These are phyloP conservation scores for Tauraco erythrolophus DNA, from an alignment of 2,113 vertebrate genomes.

Conservation along the genomic window DNA sequence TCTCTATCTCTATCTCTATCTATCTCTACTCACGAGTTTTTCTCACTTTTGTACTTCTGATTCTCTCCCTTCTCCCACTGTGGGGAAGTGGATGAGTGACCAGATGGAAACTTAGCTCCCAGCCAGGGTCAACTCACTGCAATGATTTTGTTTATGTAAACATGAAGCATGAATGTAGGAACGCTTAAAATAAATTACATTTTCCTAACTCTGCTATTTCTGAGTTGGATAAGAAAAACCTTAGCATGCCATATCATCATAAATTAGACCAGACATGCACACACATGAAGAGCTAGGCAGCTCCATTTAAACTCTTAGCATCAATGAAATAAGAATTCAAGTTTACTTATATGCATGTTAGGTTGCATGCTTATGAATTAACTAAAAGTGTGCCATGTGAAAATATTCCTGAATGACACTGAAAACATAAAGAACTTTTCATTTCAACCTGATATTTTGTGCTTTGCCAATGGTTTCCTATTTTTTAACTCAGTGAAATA, in stretches of 20 bases:
- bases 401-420: neutral
- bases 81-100: accelerated
- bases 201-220: neutral
- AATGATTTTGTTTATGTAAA: neutral
- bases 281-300: neutral
- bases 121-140: neutral
- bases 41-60: too few relatives aligned
- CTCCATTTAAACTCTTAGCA: neutral
- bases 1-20: too few relatives aligned
- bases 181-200: neutral
- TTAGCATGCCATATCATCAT: neutral
- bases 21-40: too few relatives aligned
- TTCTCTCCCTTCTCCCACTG: neutral
- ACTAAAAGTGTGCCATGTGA: neutral
- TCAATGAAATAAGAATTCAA: neutral
- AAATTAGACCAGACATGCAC: neutral
- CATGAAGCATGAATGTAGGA: neutral
- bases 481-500: neutral
- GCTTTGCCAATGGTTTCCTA: neutral
- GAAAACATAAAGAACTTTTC: neutral
- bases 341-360: neutral
- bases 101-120: neutral
- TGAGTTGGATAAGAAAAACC: neutral
- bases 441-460: neutral
- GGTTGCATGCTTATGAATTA: neutral